Conservation (phyloP, 2,888 invertebrate species). For the Nomada flava region DNA sequence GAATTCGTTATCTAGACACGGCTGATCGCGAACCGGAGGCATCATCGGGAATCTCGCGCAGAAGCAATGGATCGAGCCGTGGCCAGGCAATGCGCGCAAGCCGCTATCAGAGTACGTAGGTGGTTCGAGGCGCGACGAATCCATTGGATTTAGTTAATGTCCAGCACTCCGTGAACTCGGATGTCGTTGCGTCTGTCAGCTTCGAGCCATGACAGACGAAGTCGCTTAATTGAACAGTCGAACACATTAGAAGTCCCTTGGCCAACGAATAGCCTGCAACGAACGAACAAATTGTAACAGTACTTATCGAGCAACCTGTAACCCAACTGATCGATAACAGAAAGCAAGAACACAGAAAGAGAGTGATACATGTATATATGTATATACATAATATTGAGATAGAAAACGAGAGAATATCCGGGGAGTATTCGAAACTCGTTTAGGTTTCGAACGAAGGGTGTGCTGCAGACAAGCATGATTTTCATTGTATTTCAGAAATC, state of each 20-base stretch:
- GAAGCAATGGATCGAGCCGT: conserved; percentile 59
- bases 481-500: too few relatives aligned
- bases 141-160: conserved; percentile 77
- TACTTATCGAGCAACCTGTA: conserved; percentile 10
- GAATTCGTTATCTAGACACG: conserved; percentile 32
- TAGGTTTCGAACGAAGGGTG: too few relatives aligned
- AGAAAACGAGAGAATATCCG: background rate
- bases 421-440: too few relatives aligned
- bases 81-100: conserved; percentile 48
- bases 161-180: conserved; percentile 72
- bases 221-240: background rate
- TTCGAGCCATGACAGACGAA: conserved; percentile 45
- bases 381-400: background rate
- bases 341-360: background rate
- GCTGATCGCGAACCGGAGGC: conserved; percentile 25
- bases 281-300: background rate
- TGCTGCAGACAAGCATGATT: too few relatives aligned
- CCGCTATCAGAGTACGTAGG: conserved; percentile 52
- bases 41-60: conserved; percentile 52
- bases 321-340: conserved; percentile 22
- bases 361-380: background rate
- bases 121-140: conserved; percentile 52
- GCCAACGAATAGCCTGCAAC: background rate
- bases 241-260: background rate
- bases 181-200: conserved; percentile 25